Evolutionary conservation across 2,888 invertebrate species (phyloP).

Genomic region (Odontomyia ornata): DNA sequence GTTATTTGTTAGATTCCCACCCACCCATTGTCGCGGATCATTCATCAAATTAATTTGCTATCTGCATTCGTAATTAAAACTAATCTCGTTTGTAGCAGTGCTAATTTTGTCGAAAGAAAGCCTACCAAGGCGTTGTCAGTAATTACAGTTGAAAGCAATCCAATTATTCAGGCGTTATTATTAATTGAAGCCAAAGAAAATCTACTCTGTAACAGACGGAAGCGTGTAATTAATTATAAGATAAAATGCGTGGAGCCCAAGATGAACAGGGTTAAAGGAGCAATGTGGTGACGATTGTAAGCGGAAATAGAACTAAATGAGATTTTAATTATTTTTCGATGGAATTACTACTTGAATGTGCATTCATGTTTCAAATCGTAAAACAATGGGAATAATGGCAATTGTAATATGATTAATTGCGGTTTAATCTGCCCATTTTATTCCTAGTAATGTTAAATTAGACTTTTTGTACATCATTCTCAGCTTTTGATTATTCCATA

Average conservation of each 20-base stretch:
- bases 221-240: neutral
- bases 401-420: too few species aligned
- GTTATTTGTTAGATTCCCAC: neutral
- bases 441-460: too few species aligned
- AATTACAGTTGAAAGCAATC: constrained; percentile 21
- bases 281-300: too few species aligned
- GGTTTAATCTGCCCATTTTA: too few species aligned
- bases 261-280: neutral
- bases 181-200: constrained; percentile 6
- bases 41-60: neutral
- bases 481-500: too few species aligned
- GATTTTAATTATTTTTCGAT: too few species aligned
- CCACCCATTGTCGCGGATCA: neutral
- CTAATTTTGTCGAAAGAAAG: constrained; percentile 18
- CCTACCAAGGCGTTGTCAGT: neutral
- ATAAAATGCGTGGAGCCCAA: neutral
- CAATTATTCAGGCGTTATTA: constrained; percentile 12
- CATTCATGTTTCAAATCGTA: too few species aligned
- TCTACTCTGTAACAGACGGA: neutral
- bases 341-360: too few species aligned
- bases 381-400: too few species aligned
- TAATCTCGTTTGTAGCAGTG: constrained; percentile 14
- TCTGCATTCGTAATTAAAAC: neutral
- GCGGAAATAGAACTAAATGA: too few species aligned
- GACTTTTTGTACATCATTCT: too few species aligned